Conservation (phyloP, 1,140 invertebrate species). For the Probaryconus sp. region DNA sequence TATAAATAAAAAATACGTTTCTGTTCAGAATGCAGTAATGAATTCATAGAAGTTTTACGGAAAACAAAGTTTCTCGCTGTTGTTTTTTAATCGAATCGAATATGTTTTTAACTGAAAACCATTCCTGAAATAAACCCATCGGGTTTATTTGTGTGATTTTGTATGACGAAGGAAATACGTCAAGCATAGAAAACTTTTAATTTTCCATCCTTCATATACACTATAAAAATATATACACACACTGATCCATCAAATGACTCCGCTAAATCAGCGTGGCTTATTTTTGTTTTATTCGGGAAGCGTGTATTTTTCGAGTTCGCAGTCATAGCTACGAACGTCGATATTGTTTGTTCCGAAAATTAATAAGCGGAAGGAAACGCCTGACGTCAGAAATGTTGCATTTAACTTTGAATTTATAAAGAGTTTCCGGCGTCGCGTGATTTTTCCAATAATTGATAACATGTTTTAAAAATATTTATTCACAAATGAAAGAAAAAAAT, state of each 20-base stretch:
- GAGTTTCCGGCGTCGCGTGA: constrained; percentile 25
- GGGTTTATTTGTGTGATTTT: constrained; percentile 5
- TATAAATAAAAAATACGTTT: no score
- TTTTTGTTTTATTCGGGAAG: constrained; percentile 11
- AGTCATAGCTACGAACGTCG: constrained; percentile 9
- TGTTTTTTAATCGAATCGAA: no score
- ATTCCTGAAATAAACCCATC: constrained; percentile 14
- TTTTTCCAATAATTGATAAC: no score
- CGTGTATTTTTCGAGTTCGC: constrained; percentile 1
- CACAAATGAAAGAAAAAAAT: no score
- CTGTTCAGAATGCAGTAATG: no score
- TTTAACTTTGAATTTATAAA: constrained; percentile 15
- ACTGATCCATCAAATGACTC: constrained; percentile 15
- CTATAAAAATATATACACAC: constrained; percentile 13
- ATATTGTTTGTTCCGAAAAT: constrained; percentile 36
- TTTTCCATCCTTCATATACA: constrained; percentile 1
- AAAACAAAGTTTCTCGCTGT: no score
- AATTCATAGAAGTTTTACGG: no score
- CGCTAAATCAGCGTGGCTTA: constrained; percentile 14
- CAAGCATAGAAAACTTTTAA: constrained; percentile 16
- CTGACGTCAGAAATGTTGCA: constrained; percentile 33
- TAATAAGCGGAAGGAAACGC: constrained; percentile 39
- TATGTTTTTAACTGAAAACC: no score
- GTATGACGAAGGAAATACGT: constrained; percentile 2
- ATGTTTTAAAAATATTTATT: no score